A percentile compares a stretch with the other conserved stretches of the same genome.
Conservation (phyloP, 2,888 invertebrate genomes). For the Catocala nupta region DNA sequence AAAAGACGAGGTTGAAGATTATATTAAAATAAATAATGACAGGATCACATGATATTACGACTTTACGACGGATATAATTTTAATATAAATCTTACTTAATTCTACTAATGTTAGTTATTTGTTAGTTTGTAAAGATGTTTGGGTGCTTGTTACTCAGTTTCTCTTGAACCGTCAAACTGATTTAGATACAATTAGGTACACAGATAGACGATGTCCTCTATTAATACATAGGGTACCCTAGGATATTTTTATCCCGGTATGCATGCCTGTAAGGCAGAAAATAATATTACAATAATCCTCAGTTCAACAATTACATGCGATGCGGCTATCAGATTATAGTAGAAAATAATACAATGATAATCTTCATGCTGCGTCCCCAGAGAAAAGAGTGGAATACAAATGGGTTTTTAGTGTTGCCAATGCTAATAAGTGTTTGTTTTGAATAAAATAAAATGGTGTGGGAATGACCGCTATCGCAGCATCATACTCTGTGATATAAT, state of each 20-base stretch:
- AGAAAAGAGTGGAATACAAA: slow-evolving; percentile 5
- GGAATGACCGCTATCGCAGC: not conserved
- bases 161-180: too few species aligned
- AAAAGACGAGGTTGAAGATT: too few species aligned
- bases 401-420: not conserved
- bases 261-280: too few species aligned
- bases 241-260: too few species aligned
- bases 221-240: too few species aligned
- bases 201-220: too few species aligned
- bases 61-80: too few species aligned
- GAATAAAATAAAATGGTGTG: not conserved
- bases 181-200: too few species aligned
- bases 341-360: slow-evolving; percentile 12
- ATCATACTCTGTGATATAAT: not conserved
- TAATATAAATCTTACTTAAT: too few species aligned
- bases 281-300: not conserved
- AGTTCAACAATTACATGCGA: slow-evolving; percentile 10
- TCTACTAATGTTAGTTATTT: too few species aligned
- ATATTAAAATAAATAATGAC: slow-evolving; percentile 3
- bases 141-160: too few species aligned
- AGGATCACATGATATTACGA: slow-evolving; percentile 8
- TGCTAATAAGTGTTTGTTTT: slow-evolving; percentile 10
- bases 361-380: slow-evolving; percentile 1
- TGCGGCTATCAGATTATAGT: not conserved
- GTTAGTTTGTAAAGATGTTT: too few species aligned